These are phyloP conservation scores for Gambusia yucatana DNA, from an alignment of 2,797 vertebrate genomes.

Conservation along the genomic window DNA sequence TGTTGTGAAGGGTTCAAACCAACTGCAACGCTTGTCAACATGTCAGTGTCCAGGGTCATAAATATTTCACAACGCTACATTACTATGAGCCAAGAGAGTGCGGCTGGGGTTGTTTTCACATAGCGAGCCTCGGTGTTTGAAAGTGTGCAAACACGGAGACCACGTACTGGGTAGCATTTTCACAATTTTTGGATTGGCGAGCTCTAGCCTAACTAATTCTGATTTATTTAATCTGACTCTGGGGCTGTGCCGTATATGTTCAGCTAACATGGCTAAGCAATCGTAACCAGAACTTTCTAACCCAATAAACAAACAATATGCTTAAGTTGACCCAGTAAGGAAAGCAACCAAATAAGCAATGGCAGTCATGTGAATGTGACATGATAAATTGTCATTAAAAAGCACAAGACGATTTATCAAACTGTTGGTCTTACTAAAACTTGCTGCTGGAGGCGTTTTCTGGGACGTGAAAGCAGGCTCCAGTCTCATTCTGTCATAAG, in stretches of 20 bases:
- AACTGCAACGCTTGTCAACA: constrained; percentile 3
- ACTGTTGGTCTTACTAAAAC: neutral
- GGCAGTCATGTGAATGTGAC: neutral
- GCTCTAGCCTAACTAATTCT: neutral
- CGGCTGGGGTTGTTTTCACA: constrained; percentile 7
- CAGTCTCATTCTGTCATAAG: neutral
- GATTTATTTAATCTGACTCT: neutral
- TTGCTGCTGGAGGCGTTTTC: neutral
- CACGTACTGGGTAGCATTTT: neutral
- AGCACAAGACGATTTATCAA: neutral
- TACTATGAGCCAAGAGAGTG: neutral
- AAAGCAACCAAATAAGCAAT: neutral
- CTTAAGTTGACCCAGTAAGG: neutral
- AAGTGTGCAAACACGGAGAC: neutral
- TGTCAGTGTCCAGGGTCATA: constrained; percentile 4
- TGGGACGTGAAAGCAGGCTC: neutral
- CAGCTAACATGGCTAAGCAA: neutral
- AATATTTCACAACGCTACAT: constrained; percentile 7
- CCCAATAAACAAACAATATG: neutral
- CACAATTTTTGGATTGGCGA: neutral
- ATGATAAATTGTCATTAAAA: neutral
- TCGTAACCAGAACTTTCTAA: neutral
- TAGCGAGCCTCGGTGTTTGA: neutral
- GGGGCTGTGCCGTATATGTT: neutral
- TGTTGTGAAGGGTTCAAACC: constrained; percentile 6